Evolutionary conservation across 2,797 vertebrate species (phyloP).

Genomic region (Oreonectes daqikongensis): DNA sequence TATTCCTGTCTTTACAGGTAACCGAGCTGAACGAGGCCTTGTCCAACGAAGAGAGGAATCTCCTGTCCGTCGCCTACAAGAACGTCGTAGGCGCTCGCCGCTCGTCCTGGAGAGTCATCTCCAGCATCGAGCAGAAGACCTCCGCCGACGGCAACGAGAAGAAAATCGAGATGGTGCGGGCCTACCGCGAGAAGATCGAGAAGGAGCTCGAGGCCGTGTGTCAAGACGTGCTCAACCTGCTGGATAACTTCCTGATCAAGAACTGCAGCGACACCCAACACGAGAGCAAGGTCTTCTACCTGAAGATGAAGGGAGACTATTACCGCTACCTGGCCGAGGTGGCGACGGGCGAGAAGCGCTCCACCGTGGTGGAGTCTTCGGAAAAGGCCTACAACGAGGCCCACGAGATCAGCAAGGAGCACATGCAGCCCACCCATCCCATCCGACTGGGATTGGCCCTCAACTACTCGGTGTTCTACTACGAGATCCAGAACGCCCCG

Average conservation of each 20-base stretch:
- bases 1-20: slow-evolving; percentile 79
- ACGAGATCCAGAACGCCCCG: slow-evolving; percentile 98
- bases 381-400: slow-evolving; percentile 98
- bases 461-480: slow-evolving; percentile 99
- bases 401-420: slow-evolving; percentile 99
- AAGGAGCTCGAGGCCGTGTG: slow-evolving; percentile 97
- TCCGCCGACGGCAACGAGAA: slow-evolving; percentile 97
- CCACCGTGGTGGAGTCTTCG: slow-evolving; percentile 93
- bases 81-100: slow-evolving; percentile 96
- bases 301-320: slow-evolving; percentile 99
- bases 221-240: slow-evolving; percentile 95
- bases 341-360: slow-evolving; percentile 94
- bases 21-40: slow-evolving; percentile 96
- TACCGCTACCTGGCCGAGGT: slow-evolving; percentile 98
- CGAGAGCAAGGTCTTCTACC: slow-evolving; percentile 99
- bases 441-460: slow-evolving; percentile 95
- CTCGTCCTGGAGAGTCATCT: slow-evolving; percentile 98
- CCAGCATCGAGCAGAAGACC: slow-evolving; percentile 99
- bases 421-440: slow-evolving; percentile 99
- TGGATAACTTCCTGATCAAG: slow-evolving; percentile 99
- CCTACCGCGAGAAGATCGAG: slow-evolving; percentile 98
- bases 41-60: slow-evolving; percentile 97
- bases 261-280: slow-evolving; percentile 98
- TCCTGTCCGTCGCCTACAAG: slow-evolving; percentile 96
- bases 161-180: slow-evolving; percentile 98